Evolutionary conservation across 2,888 invertebrate genomes (phyloP).

Genomic region (Caenorhabditis virilis): DNA sequence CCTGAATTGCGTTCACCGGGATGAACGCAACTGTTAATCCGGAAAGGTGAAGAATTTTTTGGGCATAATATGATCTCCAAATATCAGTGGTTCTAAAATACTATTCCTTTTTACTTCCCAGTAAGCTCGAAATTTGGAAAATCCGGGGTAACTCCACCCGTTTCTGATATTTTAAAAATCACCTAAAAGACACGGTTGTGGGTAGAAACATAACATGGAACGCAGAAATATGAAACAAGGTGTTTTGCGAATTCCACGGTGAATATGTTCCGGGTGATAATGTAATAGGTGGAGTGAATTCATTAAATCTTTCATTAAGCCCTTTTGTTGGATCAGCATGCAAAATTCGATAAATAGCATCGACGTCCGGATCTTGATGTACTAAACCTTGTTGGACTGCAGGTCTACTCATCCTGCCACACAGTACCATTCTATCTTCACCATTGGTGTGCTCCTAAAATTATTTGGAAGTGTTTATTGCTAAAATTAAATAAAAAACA

Average conservation of each 20-base stretch:
- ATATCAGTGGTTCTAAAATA: constrained; percentile 44
- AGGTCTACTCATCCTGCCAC: constrained; percentile 28
- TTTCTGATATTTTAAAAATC: too few species aligned
- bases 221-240: constrained; percentile 43
- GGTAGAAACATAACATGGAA: constrained; percentile 51
- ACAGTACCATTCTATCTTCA: constrained; percentile 20
- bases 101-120: too few species aligned
- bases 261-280: constrained; percentile 40
- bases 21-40: constrained; percentile 44
- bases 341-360: constrained; percentile 46
- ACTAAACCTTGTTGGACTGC: constrained; percentile 52
- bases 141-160: too few species aligned
- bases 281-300: constrained; percentile 43
- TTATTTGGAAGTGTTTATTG: too few species aligned
- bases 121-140: too few species aligned
- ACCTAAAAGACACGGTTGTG: constrained; percentile 47
- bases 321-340: constrained; percentile 35
- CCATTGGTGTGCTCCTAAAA: constrained; percentile 41
- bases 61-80: constrained; percentile 48
- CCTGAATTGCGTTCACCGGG: constrained; percentile 46
- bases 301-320: constrained; percentile 33
- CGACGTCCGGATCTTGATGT: constrained; percentile 47
- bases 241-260: constrained; percentile 23
- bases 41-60: constrained; percentile 42
- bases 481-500: too few species aligned